These are phyloP conservation scores for Cacajao melanocephalus DNA, from an alignment of 2,797 vertebrate species.

Conservation along the genomic window DNA sequence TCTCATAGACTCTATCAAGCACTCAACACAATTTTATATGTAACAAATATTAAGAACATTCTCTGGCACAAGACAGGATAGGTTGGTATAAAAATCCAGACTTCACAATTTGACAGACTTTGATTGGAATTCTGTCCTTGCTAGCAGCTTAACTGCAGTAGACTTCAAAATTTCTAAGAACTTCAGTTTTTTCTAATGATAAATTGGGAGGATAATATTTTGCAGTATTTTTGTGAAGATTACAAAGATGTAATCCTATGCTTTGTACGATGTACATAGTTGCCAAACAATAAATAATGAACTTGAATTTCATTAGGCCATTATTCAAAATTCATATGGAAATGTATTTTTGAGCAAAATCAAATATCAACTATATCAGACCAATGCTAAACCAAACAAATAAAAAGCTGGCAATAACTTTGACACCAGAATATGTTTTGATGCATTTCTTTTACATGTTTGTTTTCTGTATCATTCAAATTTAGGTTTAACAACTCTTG, in stretches of 20 bases:
- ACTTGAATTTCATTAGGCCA: not conserved
- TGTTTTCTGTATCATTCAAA: not conserved
- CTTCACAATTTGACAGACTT: not conserved
- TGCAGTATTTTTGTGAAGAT: not conserved
- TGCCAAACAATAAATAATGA: not conserved
- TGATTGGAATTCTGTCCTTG: not conserved
- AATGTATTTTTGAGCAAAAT: constrained; percentile 51
- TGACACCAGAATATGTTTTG: not conserved
- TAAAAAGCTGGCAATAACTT: not conserved
- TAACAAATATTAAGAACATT: not conserved
- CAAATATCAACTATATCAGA: constrained; percentile 10
- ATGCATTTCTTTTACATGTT: not conserved
- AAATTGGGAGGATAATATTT: not conserved
- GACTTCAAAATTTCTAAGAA: not conserved
- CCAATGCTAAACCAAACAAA: not conserved
- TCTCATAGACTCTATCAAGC: not conserved
- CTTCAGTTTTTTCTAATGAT: not conserved
- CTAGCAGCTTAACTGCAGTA: not conserved
- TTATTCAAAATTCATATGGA: constrained; percentile 51
- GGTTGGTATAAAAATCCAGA: not conserved
- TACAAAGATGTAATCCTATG: not conserved
- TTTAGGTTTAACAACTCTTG: not conserved
- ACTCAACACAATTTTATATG: not conserved
- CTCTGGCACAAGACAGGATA: not conserved
- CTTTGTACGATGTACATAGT: not conserved